Evolutionary conservation across 2,113 vertebrate genomes (phyloP), one percentile per base, ranked within the genome.

Genomic region (Steatornis caripensis): DNA sequence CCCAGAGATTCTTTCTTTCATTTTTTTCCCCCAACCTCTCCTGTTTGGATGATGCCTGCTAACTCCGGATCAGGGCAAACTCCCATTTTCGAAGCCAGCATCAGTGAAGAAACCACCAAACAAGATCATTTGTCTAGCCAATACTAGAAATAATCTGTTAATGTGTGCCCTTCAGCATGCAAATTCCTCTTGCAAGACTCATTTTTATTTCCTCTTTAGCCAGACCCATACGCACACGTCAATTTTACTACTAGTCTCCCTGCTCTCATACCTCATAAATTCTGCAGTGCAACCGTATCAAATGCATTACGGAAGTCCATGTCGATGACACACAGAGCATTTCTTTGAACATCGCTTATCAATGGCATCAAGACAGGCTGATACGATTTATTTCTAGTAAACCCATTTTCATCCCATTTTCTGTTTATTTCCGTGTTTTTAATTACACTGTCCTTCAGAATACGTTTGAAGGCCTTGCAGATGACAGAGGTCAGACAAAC

Each of bases 121-220:
- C 21, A 94, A 81, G 41, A 80, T 41, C 7, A 68, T 82, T 68
- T 93, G 30, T 91, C 94, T 84, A 75, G 51, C 48, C 84, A 91
- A 66, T n/a, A 87, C 48, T 76, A 75, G 77, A 92, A 82, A 84
- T 61, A 90, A 93, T 76, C 46, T 87, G 51, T 43, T 91, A 91
- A 89, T 30, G 43, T 32, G 41, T 89, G 69, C 61, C 94, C 89
- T 97, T 96, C 91, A 96, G 87, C 72, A 92, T 32, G 69, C 61
- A 95, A 87, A 94, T 92, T 91, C 72, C 60, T 94, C 80, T 87
- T 85, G 83, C 87, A 95, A 85, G 91, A 83, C 70, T 85, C 84
- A 74, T 91, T 96, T 96, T 96, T 96, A 94, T 85, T 87, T 95
- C 74, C 49, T 93, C 87, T 87, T 90, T 65, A 87, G 84, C 66